Evolutionary conservation across 1,140 invertebrate species (phyloP), one percentile per base, ranked within the genome.

Genomic region (Cardiocondyla obscurior): DNA sequence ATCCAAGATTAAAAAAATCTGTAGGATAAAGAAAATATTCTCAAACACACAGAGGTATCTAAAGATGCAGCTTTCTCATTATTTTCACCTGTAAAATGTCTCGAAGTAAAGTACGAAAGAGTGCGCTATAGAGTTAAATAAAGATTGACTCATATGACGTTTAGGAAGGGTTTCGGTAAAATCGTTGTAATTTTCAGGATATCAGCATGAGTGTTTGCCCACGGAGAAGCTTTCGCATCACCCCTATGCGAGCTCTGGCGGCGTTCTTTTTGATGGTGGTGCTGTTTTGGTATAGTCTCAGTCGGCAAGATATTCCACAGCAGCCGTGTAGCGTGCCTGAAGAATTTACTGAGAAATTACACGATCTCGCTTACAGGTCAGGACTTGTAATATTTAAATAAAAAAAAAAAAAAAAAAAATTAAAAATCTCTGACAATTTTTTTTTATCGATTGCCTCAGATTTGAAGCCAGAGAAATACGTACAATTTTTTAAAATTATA

Each of bases 301-400:
- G 84, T 82, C 83, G 90, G 77, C 90, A 92, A 87, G 90, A 90
- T 19, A 51, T 73, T 36, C 91, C 91, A 3, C 79, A 73, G 46
- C 90, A 90, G 51, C 91, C 91, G 4, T 92, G 91, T 69, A 92
- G 91, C 49, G 90, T 92, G 19, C 90, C 91, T 0, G 91, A 92
- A 58, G 90, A 92, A 60, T 92, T 90, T 64, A 92, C 91, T 0
- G 91, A 92, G 69, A 91, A 89, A 58, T 74, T 92, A 30, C 91
- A 92, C 58, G 90, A 92, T 8, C 86, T 92, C 60, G 85, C 90
- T 46, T 88, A 91, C 84, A 91, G 91, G 91, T 92, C 22, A 28
- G 16, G 53, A 79, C 14, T n/a, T 12, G 12, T 30, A 6, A 57
- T 8, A 57, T 10, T 58, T 25, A 49, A 19, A 28, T 12, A 67